Base-by-base conservation (phyloP, 2,113 vertebrate species). In the Cyrtonyx montezumae region DNA sequence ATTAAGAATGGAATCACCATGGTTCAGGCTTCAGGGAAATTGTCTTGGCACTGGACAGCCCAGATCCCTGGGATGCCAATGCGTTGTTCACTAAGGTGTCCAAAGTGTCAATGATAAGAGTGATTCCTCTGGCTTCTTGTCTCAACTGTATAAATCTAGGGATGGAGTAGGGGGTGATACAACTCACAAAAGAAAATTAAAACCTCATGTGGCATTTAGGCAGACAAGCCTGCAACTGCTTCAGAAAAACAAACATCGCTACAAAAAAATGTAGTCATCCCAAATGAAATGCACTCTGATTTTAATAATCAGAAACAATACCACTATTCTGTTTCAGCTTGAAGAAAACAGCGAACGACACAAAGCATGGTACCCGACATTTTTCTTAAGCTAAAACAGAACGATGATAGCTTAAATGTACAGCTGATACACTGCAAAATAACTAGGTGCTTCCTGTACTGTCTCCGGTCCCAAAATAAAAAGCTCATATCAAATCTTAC, bases 381-480 rank as follows among this genome's bases (percentile, higher is more conserved):
- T 91, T 88, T 94, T 79, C 63, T 65, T 89, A 70, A 90, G 73
- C 68, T 81, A 75, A 87, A 88, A 71, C 70, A 77, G 84, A 93
- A 81, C 28, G 25, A 94, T 58, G 42, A 70, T 11, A 79, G 85
- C 84, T 95, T 69, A 73, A 78, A 88, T 26, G 73, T 56, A 19
- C 66, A 86, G 70, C 76, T 71, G 59, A 62, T 70, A 40, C 37
- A n/a, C 74, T 70, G 73, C 85, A 87, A 91, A 94, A 80, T 69
- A 86, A 30, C 51, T 23, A 55, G 75, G 79, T 91, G 84, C 85
- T 94, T 95, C 96, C 94, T 96, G 94, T 86, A 61, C 67, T 88
- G 68, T 93, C 91, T 96, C 90, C 80, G 32, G 87, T 91, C 77
- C 85, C 9, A 1, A 96, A 96, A 95, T 92, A 93, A 94, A 95